Conservation (phyloP, 2,888 invertebrate species). For the Melangyna quadrimaculata region DNA sequence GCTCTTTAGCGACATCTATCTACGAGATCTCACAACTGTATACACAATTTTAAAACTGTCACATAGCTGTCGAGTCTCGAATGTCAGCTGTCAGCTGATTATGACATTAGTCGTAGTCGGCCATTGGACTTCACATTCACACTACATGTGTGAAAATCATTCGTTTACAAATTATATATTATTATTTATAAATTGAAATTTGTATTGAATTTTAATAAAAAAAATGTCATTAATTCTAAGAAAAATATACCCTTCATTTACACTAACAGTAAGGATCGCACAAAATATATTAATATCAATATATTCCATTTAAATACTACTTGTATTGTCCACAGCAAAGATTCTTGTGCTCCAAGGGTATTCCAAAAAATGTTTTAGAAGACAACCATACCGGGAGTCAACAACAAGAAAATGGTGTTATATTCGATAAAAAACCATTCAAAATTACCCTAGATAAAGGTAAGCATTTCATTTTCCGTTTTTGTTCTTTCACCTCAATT, state of each 20-base stretch:
- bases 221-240: slow-evolving; percentile 49
- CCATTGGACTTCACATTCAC: too few species aligned
- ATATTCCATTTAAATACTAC: not conserved
- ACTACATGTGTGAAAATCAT: not conserved
- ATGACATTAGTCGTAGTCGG: not conserved
- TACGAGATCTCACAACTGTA: too few species aligned
- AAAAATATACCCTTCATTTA: slow-evolving; percentile 15
- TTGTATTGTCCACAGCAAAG: slow-evolving; percentile 36
- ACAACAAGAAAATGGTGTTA: slow-evolving; percentile 88
- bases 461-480: slow-evolving; percentile 75
- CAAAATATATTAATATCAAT: too few species aligned
- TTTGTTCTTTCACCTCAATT: not conserved
- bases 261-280: slow-evolving; percentile 3
- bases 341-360: slow-evolving; percentile 78
- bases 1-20: too few species aligned
- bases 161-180: too few species aligned
- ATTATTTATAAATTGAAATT: too few species aligned
- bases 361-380: slow-evolving; percentile 86
- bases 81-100: not conserved
- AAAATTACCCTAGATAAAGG: slow-evolving; percentile 87
- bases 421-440: slow-evolving; percentile 95
- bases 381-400: slow-evolving; percentile 83
- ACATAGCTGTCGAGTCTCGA: not conserved
- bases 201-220: not conserved
- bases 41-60: not conserved